Evolutionary conservation across 2,888 invertebrate genomes (phyloP), one percentile per base, ranked within the genome.

Genomic region (Anthoptus insignis): DNA sequence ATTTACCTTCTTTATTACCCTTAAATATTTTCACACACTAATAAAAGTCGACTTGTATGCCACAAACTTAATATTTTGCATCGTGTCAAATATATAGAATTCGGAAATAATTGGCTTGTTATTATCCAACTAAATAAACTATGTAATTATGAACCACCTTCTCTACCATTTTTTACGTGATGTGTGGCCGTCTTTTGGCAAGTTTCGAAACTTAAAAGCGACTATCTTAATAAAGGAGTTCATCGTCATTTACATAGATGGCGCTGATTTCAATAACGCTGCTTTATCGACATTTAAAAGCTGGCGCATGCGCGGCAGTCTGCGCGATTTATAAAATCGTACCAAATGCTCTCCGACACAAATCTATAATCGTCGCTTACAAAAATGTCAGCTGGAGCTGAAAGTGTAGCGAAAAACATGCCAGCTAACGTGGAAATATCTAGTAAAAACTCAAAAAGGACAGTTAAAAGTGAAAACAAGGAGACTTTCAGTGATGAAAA

Each of bases 271-370:
- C 13, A 19, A 3, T 29, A 8, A 13, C 13, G 19, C 84, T 87
- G 80, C 68, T 85, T 81, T 82, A 87, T 73, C 88, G 79, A 86
- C 84, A 22, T 53, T 65, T 71, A 58, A n/a, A 72, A 81, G 84
- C 85, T 86, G 84, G 67, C 64, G 82, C 78, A 88, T 93, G 93
- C 93, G 92, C 92, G 90, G 84, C 87, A 82, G 82, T 75, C 81
- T 93, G 93, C 92, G 92, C 91, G 90, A 86, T 87, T 87, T 92
- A 91, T 87, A 91, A 92, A 89, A 87, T 91, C 87, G 80, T 79
- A 81, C 83, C 87, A 87, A 90, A 90, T 87, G 86, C 82, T 80
- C 75, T 82, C 84, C 82, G 85, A 79, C 88, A 83, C 83, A 91
- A 91, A 91, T 91, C 91, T 89, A 90, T 91, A 91, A 85, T 88